Conservation (phyloP, 2,113 vertebrate genomes). For the Chaetodon trifascialis region DNA sequence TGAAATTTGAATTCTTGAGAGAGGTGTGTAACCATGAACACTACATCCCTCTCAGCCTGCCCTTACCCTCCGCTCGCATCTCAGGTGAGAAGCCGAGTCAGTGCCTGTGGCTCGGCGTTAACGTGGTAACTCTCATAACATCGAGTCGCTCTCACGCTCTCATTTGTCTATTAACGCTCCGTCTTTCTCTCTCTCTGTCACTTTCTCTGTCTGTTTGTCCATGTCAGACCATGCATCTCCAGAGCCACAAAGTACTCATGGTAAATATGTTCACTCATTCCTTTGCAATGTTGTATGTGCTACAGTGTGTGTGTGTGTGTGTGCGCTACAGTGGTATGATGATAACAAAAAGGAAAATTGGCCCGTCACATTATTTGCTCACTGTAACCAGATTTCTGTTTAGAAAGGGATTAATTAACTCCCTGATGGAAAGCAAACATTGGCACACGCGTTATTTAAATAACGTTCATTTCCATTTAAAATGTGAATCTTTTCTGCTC, state of each 20-base stretch:
- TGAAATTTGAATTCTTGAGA: constrained; percentile 97
- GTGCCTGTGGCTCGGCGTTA: neutral
- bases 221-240: constrained; percentile 82
- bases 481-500: neutral
- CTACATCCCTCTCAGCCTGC: constrained; percentile 95
- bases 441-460: constrained; percentile 13
- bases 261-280: constrained; percentile 79
- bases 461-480: constrained; percentile 26
- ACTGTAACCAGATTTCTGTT: constrained; percentile 30
- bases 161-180: constrained; percentile 69
- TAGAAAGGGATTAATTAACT: constrained; percentile 20
- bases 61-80: constrained; percentile 88
- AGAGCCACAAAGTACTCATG: constrained; percentile 82
- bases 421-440: constrained; percentile 42
- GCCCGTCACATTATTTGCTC: constrained; percentile 36
- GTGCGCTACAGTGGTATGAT: neutral
- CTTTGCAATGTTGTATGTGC: constrained; percentile 31
- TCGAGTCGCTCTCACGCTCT: constrained; percentile 45
- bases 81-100: constrained; percentile 60
- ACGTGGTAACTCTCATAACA: constrained; percentile 49
- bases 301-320: constrained; percentile 17
- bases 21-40: constrained; percentile 98
- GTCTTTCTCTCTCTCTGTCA: constrained; percentile 48
- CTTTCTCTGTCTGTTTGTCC: constrained; percentile 62
- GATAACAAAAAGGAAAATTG: constrained; percentile 9